Percentiles rank a stretch among this genome's conserved stretches.
phyloP scores from a whole-genome alignment of 2,888 invertebrate species.

The Pemphredon lugubris region DNA sequence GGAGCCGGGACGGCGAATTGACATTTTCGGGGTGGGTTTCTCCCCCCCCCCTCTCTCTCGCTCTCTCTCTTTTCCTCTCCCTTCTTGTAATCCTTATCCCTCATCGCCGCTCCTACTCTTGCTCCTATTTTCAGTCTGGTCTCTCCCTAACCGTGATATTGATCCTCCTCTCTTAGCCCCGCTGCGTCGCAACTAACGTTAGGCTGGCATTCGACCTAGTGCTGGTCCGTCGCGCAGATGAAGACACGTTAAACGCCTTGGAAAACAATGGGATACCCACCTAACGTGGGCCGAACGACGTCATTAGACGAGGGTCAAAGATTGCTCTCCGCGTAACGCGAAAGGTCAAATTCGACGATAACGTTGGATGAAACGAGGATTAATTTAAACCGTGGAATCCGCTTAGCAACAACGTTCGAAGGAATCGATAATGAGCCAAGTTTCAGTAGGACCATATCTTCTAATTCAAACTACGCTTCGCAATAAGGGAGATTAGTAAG shows the following conservation, averaged over 20 bases:
- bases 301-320: neutral
- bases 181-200: constrained; percentile 54
- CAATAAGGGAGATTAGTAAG: neutral
- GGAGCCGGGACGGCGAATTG: constrained; percentile 49
- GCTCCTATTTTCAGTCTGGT: constrained; percentile 70
- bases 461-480: neutral
- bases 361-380: constrained; percentile 19
- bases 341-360: no score
- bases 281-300: no score
- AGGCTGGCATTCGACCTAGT: constrained; percentile 64
- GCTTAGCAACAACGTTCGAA: constrained; percentile 44
- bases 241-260: constrained; percentile 17
- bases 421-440: constrained; percentile 45
- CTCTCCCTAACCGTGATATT: constrained; percentile 77
- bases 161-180: constrained; percentile 72
- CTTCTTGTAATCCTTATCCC: constrained; percentile 67
- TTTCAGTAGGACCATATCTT: constrained; percentile 29
- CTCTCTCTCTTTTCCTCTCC: constrained; percentile 29
- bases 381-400: constrained; percentile 22
- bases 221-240: constrained; percentile 54
- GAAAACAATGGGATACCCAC: neutral
- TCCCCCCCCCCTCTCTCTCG: constrained; percentile 2
- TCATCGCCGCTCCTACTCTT: constrained; percentile 64
- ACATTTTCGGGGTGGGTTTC: constrained; percentile 61
- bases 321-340: no score